A percentile compares a stretch with the other conserved stretches of the same genome.
Conservation (phyloP, 2,888 invertebrate genomes). For the Parnassius smintheus region DNA sequence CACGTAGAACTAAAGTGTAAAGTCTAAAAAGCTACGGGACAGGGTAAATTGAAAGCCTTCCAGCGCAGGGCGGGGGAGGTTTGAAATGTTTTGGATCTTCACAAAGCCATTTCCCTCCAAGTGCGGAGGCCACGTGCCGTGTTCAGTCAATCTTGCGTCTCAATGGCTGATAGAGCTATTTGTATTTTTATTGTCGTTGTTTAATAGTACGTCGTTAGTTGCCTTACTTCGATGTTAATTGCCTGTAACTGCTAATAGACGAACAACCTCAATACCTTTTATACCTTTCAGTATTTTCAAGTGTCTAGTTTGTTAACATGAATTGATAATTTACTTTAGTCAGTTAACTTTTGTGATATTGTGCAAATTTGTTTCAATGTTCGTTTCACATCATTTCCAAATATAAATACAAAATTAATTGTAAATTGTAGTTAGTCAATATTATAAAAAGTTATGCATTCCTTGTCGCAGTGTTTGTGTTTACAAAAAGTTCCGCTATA, state of each 20-base stretch:
- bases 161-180: conserved; percentile 54
- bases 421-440: too few relatives aligned
- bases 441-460: too few relatives aligned
- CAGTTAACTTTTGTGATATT: too few relatives aligned
- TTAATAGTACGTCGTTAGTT: conserved; percentile 63
- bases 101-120: conserved; percentile 60
- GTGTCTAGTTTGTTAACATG: too few relatives aligned
- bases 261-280: too few relatives aligned
- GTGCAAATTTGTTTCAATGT: too few relatives aligned
- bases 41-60: conserved; percentile 38
- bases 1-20: conserved; percentile 55
- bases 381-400: too few relatives aligned
- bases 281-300: too few relatives aligned
- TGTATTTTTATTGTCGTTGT: conserved; percentile 66
- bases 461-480: too few relatives aligned
- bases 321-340: too few relatives aligned
- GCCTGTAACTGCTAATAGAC: conserved; percentile 30
- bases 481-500: too few relatives aligned
- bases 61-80: conserved; percentile 50
- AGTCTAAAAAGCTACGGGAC: conserved; percentile 29
- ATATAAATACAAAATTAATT: too few relatives aligned
- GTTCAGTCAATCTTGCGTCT: conserved; percentile 66
- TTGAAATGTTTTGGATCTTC: conserved; percentile 71
- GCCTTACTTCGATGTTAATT: conserved; percentile 52
- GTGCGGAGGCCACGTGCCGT: conserved; percentile 65